A percentile compares a stretch with the other conserved stretches of the same genome.
These are phyloP conservation scores for Enteromius anoplus DNA, from an alignment of 2,797 vertebrate genomes.

Conservation along the genomic window DNA sequence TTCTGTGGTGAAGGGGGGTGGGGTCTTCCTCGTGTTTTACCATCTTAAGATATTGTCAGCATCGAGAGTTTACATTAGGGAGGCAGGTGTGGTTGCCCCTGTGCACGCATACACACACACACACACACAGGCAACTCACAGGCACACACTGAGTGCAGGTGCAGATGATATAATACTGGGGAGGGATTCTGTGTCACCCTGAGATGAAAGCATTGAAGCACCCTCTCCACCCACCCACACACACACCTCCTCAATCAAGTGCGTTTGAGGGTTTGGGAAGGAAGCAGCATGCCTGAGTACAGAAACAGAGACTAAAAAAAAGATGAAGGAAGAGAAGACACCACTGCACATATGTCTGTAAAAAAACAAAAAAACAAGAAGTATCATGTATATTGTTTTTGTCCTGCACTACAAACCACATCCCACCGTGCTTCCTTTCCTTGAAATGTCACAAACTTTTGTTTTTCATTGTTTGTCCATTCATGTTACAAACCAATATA, in stretches of 20 bases:
- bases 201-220: slow-evolving; percentile 58
- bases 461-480: neutral
- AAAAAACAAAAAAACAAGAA: too few relatives aligned
- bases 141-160: slow-evolving; percentile 50
- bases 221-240: slow-evolving; percentile 44
- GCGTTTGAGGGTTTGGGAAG: slow-evolving; percentile 40
- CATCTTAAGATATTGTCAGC: slow-evolving; percentile 43
- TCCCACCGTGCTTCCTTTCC: slow-evolving; percentile 29
- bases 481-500: neutral
- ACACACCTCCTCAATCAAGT: slow-evolving; percentile 38
- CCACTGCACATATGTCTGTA: slow-evolving; percentile 13
- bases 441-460: slow-evolving; percentile 17
- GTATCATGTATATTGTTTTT: neutral
- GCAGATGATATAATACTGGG: slow-evolving; percentile 48
- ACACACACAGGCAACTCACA: slow-evolving; percentile 24
- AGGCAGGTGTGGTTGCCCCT: slow-evolving; percentile 30
- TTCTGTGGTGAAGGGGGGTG: neutral
- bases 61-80: slow-evolving; percentile 30
- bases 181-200: slow-evolving; percentile 56
- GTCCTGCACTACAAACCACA: slow-evolving; percentile 35
- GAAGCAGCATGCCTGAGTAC: slow-evolving; percentile 44
- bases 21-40: slow-evolving; percentile 1
- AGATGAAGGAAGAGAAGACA: slow-evolving; percentile 31
- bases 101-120: slow-evolving; percentile 30
- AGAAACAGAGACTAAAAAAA: slow-evolving; percentile 37